A percentile compares a stretch with the other conserved stretches of the same genome.
Evolutionary conservation across 2,797 vertebrate genomes (phyloP).

Genomic region (Dendrocincla tyrannina): DNA sequence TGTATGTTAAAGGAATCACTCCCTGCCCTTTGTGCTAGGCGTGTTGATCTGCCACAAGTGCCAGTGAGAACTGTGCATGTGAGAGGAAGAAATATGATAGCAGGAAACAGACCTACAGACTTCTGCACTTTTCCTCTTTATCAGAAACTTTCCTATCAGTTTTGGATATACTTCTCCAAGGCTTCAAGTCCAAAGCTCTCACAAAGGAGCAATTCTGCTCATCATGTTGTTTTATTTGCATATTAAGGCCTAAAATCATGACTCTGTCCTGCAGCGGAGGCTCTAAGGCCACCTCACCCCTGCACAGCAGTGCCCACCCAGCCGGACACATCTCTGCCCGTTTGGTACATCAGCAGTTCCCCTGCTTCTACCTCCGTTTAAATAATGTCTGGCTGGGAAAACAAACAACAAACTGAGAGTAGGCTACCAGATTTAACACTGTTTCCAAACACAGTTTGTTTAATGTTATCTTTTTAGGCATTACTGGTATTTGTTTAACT

Average conservation of each 20-base stretch:
- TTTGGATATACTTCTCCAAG: not conserved
- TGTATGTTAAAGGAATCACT: not conserved
- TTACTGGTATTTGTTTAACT: not conserved
- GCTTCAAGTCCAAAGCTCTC: not conserved
- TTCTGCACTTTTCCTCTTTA: not conserved
- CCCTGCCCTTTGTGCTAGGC: not conserved
- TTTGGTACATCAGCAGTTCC: rapidly evolving
- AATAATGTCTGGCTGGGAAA: not conserved
- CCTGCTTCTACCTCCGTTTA: rapidly evolving
- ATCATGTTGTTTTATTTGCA: not conserved
- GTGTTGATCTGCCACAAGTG: not conserved
- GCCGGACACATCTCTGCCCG: not conserved
- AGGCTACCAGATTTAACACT: not conserved
- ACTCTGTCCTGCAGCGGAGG: rapidly evolving
- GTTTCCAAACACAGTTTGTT: not conserved
- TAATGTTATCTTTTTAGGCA: not conserved
- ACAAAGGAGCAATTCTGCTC: not conserved
- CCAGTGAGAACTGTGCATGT: not conserved
- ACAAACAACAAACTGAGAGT: rapidly evolving
- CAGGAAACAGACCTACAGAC: not conserved
- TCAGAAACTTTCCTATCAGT: not conserved
- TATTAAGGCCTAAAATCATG: not conserved
- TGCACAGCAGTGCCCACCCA: not conserved
- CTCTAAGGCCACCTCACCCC: not conserved
- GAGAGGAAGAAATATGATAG: not conserved